Base-by-base conservation (phyloP, 1,140 invertebrate species). In the Aradophagus sp. region DNA sequence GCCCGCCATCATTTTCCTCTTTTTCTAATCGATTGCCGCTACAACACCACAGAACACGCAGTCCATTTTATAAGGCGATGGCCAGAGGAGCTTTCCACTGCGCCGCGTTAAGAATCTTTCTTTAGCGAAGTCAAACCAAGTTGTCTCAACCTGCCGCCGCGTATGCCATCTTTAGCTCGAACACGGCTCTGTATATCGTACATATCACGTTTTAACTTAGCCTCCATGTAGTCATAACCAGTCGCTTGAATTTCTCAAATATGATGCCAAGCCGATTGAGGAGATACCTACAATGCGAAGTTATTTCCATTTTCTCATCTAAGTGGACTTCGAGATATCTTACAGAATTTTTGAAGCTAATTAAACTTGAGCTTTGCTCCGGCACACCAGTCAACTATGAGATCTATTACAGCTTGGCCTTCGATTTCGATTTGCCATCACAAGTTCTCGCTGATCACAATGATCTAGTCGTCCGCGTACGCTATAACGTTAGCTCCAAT, bases 401-500 rank as follows among this genome's bases (percentile, higher is more conserved):
- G 31, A 5, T 47, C 41, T 14, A 58, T 23, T 23, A 48, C 50
- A 41, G 4, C 17, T 23, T 65, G 58, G n/a, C 39, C 63, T 6
- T 31, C 27, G 0, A 0, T 5, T 15, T 59, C 58, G 0, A 68
- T 0, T 23, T 63, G 48, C 4, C n/a, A 0, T 0, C 65, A 20
- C 8, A 63, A 55, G 3, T 63, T 34, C 0, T 65, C 72, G 0
- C 2, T 12, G 0, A 72, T 50, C 0, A 74, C 2, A 0, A 38
- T 36, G 0, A 55, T 0, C 0, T 72, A 26, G 27, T 79, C 74
- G 13, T 79, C 75, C 1, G 68, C 75, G 15, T 75, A 78, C n/a
- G n/a, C n/a, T n/a, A n/a, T n/a, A n/a, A n/a, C n/a, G n/a, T n/a
- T n/a, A n/a, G n/a, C n/a, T n/a, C n/a, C n/a, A n/a, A n/a, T n/a